phyloP scores from a whole-genome alignment of 2,888 invertebrate species.

The Sericinus montela region DNA sequence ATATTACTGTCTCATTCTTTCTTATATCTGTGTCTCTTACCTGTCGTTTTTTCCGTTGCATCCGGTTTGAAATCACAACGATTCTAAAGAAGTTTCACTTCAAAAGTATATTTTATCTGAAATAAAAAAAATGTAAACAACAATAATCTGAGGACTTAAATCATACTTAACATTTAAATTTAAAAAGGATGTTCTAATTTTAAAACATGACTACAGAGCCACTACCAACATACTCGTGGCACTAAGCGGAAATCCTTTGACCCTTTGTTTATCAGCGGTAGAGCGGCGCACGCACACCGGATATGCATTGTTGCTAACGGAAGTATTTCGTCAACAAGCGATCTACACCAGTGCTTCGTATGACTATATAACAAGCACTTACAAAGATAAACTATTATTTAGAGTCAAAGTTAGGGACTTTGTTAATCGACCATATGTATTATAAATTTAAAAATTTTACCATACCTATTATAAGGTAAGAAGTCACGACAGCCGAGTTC shows the following conservation, averaged over 20 bases:
- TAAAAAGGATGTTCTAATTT: constrained; percentile 10
- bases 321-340: constrained; percentile 54
- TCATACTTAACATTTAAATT: constrained; percentile 1
- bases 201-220: constrained; percentile 25
- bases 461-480: too few species aligned
- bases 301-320: constrained; percentile 61
- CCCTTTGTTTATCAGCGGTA: constrained; percentile 68
- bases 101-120: too few species aligned
- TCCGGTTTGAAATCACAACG: too few species aligned
- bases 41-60: too few species aligned
- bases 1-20: too few species aligned
- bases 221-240: constrained; percentile 31
- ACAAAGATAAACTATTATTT: neutral
- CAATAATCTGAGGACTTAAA: too few species aligned
- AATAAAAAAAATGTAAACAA: too few species aligned
- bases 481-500: too few species aligned
- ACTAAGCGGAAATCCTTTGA: constrained; percentile 65
- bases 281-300: constrained; percentile 53
- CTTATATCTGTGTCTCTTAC: too few species aligned
- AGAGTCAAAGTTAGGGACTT: neutral
- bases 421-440: too few species aligned
- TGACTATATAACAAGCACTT: constrained; percentile 13
- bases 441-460: too few species aligned
- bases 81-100: too few species aligned
- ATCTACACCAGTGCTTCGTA: constrained; percentile 17